Evolutionary conservation across 2,797 vertebrate species (phyloP).

Genomic region (Clarias fuscus): DNA sequence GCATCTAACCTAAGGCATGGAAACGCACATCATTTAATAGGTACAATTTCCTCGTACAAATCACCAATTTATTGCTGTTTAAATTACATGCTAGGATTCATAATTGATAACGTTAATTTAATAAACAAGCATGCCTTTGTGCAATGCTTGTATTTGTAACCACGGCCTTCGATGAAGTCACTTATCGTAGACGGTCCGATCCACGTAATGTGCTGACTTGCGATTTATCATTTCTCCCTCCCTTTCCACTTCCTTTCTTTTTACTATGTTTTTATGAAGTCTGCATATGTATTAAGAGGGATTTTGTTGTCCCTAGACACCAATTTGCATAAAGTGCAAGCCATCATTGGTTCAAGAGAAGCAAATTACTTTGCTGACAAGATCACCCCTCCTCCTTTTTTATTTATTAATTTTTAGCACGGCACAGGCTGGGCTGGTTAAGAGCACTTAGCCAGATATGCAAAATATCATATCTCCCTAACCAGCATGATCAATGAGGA

Average conservation of each 20-base stretch:
- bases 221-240: conserved; percentile 74
- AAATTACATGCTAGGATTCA: not conserved
- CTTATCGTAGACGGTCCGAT: conserved; percentile 81
- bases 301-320: conserved; percentile 98
- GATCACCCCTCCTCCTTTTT: conserved; percentile 84
- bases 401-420: conserved; percentile 86
- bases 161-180: conserved; percentile 59
- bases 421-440: conserved; percentile 89
- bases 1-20: conserved; percentile 43
- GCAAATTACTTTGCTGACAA: conserved; percentile 97
- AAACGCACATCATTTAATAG: conserved; percentile 21
- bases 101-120: conserved; percentile 23
- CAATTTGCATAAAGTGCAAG: conserved; percentile 99
- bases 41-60: conserved; percentile 25
- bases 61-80: conserved; percentile 24
- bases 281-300: conserved; percentile 98
- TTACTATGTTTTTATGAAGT: conserved; percentile 83
- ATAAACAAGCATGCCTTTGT: conserved; percentile 24
- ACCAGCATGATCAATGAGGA: conserved; percentile 85
- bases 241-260: conserved; percentile 46
- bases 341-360: conserved; percentile 98
- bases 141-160: conserved; percentile 30
- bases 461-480: conserved; percentile 89
- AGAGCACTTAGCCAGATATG: conserved; percentile 95
- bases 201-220: conserved; percentile 81